These are phyloP conservation scores for Ammospiza maritima DNA, from an alignment of 2,797 vertebrate genomes.

Conservation along the genomic window DNA sequence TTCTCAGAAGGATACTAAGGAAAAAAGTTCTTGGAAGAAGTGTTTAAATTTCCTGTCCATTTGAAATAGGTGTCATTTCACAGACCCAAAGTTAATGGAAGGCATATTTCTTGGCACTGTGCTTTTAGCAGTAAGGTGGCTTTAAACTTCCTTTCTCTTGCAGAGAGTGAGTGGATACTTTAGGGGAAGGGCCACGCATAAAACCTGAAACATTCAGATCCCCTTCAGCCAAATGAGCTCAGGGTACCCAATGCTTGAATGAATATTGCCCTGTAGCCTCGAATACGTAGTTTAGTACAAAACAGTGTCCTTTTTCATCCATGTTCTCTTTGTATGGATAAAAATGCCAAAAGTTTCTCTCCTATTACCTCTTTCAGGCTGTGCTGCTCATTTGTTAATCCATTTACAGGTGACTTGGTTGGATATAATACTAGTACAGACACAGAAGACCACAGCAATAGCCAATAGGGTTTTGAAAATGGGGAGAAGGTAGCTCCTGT, in stretches of 20 bases:
- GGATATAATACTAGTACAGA: background rate
- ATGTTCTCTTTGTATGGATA: fast-evolving
- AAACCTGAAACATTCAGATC: background rate
- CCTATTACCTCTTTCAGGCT: background rate
- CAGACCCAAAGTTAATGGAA: constrained; percentile 39
- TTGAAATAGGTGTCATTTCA: constrained; percentile 63
- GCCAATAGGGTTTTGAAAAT: background rate
- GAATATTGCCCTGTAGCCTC: background rate
- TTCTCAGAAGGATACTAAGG: constrained; percentile 65
- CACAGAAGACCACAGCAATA: background rate
- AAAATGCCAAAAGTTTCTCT: background rate
- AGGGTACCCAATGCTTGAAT: background rate
- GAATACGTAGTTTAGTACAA: background rate
- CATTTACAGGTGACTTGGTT: background rate
- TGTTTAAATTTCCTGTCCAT: constrained; percentile 72
- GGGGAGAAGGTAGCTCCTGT: background rate
- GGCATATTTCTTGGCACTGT: constrained; percentile 41
- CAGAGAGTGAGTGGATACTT: background rate
- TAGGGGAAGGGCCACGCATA: background rate
- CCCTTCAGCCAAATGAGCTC: background rate
- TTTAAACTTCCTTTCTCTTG: background rate
- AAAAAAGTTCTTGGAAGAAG: constrained; percentile 56
- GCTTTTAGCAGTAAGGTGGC: background rate
- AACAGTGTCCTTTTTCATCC: background rate
- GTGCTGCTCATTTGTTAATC: background rate